These are phyloP conservation scores for Stichodactyla helianthus DNA, from an alignment of 64 coral and sea anemone genomes.

Conservation along the genomic window DNA sequence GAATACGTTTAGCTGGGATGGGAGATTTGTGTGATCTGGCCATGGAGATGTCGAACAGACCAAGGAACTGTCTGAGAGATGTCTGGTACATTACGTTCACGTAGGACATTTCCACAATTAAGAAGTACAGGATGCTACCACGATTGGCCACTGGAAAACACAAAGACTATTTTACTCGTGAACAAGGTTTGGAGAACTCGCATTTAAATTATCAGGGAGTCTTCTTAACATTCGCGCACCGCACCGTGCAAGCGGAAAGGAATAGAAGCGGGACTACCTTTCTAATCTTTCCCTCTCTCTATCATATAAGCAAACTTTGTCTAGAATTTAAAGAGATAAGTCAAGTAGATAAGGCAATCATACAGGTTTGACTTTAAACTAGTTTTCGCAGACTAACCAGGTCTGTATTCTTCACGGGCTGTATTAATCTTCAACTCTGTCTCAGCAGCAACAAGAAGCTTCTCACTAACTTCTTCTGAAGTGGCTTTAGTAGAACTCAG, in stretches of 20 bases:
- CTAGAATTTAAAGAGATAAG: not conserved
- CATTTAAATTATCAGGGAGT: too few relatives aligned
- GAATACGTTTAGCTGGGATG: slow-evolving; percentile 94
- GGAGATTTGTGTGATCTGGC: slow-evolving; percentile 93
- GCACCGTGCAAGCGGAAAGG: too few relatives aligned
- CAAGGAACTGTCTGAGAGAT: slow-evolving; percentile 95
- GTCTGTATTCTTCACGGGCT: slow-evolving; percentile 92
- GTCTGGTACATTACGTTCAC: slow-evolving; percentile 99
- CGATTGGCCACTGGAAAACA: slow-evolving; percentile 73
- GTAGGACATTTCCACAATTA: slow-evolving; percentile 97
- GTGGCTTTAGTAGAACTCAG: slow-evolving; percentile 86
- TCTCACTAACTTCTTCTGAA: slow-evolving; percentile 98
- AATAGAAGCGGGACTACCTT: too few relatives aligned
- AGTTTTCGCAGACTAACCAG: slow-evolving; percentile 38
- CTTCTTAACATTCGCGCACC: too few relatives aligned
- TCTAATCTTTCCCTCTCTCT: too few relatives aligned
- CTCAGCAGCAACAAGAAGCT: slow-evolving; percentile 88
- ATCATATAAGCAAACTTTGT: not conserved
- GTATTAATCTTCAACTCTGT: slow-evolving; percentile 97
- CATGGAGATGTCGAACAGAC: slow-evolving; percentile 95
- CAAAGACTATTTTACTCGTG: not conserved
- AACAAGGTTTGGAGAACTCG: too few relatives aligned
- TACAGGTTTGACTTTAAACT: not conserved
- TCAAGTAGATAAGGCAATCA: not conserved
- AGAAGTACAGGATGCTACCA: slow-evolving; percentile 95